Conservation (phyloP, 1,140 invertebrate genomes). For the Drosophila ercepeae region DNA sequence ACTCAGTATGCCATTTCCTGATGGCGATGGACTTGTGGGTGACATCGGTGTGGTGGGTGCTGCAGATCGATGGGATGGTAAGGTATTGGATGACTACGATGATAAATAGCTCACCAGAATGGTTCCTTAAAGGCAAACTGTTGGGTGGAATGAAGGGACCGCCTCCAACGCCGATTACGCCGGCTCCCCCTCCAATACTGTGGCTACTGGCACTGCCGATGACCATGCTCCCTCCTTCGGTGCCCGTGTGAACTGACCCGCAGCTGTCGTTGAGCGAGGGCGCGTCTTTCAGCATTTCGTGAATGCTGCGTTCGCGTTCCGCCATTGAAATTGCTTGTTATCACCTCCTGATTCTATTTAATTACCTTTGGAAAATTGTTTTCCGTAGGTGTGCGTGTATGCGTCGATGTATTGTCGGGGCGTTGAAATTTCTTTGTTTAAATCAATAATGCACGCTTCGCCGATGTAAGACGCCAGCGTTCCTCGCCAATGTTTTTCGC, state of each 20-base stretch:
- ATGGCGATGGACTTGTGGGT: constrained; percentile 84
- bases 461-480: not conserved
- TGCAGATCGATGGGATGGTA: constrained; percentile 12
- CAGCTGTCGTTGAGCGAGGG: constrained; percentile 91
- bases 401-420: not conserved
- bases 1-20: constrained; percentile 55
- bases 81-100: too few relatives aligned
- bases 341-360: constrained; percentile 3
- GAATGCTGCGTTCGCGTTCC: constrained; percentile 89
- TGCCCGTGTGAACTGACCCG: constrained; percentile 90
- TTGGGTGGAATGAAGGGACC: constrained; percentile 65
- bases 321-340: constrained; percentile 44
- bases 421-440: not conserved
- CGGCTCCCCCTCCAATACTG: constrained; percentile 30
- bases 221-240: constrained; percentile 83
- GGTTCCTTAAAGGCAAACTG: constrained; percentile 84
- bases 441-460: constrained; percentile 29
- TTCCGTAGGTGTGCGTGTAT: constrained; percentile 11
- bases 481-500: not conserved
- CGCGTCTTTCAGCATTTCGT: constrained; percentile 94
- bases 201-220: constrained; percentile 60
- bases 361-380: constrained; percentile 32
- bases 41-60: constrained; percentile 83
- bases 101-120: constrained; percentile 83
- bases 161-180: constrained; percentile 2